Base-by-base conservation (phyloP, 2,113 vertebrate species). In the Scartelaos histophorus region DNA sequence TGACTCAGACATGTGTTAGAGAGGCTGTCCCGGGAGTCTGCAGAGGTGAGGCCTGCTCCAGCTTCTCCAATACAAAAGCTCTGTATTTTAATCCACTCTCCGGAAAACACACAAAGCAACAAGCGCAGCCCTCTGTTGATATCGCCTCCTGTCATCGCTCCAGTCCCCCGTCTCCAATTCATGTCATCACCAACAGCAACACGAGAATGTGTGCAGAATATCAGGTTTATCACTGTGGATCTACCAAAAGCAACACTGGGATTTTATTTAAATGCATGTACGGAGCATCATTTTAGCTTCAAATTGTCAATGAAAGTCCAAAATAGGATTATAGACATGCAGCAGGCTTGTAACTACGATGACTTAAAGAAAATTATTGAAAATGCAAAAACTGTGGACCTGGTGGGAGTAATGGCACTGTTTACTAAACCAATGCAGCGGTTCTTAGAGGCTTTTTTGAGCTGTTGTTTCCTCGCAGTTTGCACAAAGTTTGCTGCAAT, bases 161-260 rank as follows among this genome's bases (percentile, higher is more conserved):
- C 53, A 17, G n/a, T 54, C 47, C 60, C 51, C 58, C 19, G 24
- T 47, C 66, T 29, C 66, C 69, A 81, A 54, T 22, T 19, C 67
- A 75, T 57, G 80, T 83, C 79, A 84, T 69, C 58, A 75, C 47
- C 70, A 73, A 56, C 49, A 34, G 70, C 17, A 72, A 75, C 47
- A 21, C 4, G 69, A 79, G 70, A 47, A 17, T 85, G 81, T 71
- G 74, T 81, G 71, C 81, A 78, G 81, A 79, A 79, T 82, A 90
- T 83, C 65, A 1, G 53, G 3, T 60, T 82, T 76, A 85, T 84
- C 71, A 67, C 54, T 69, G 67, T 69, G 71, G 80, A 81, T 80
- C 75, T 78, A 66, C 71, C 81, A 74, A 74, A 81, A 43, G 29
- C 61, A 43, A 38, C 7, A 11, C 17, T 35, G 19, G 17, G 0